A percentile compares a stretch with the other conserved stretches of the same genome.
Conservation (phyloP, 23 tunicate genomes). For the Halocynthia roretzi region DNA sequence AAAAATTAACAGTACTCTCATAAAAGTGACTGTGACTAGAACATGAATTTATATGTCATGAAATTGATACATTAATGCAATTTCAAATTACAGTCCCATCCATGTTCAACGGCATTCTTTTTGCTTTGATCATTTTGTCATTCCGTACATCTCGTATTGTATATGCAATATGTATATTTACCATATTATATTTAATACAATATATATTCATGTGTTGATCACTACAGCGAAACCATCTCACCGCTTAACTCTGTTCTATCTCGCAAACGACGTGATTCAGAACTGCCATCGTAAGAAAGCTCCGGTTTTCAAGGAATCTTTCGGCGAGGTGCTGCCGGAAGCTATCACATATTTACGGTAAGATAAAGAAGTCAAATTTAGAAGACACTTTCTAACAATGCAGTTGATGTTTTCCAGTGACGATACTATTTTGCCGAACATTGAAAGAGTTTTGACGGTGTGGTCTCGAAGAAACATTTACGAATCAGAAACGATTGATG, state of each 20-base stretch:
- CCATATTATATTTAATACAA: neutral
- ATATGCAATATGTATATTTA: neutral
- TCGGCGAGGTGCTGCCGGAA: constrained; percentile 65
- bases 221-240: constrained; percentile 49
- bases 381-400: no score
- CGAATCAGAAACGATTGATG: constrained; percentile 66
- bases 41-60: no score
- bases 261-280: constrained; percentile 87
- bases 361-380: neutral
- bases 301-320: constrained; percentile 46
- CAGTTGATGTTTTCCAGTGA: constrained; percentile 30
- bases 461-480: constrained; percentile 62
- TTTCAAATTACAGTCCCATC: no score
- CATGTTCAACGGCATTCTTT: no score
- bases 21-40: no score
- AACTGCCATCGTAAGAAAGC: constrained; percentile 81
- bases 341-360: constrained; percentile 73
- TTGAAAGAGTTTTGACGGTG: constrained; percentile 73
- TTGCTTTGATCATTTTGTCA: no score
- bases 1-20: no score
- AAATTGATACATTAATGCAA: no score
- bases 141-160: no score
- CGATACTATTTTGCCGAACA: constrained; percentile 36
- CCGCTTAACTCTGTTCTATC: constrained; percentile 57
- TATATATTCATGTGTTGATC: neutral